Conservation (phyloP, 2,797 vertebrate genomes). For the Cuculus canorus region DNA sequence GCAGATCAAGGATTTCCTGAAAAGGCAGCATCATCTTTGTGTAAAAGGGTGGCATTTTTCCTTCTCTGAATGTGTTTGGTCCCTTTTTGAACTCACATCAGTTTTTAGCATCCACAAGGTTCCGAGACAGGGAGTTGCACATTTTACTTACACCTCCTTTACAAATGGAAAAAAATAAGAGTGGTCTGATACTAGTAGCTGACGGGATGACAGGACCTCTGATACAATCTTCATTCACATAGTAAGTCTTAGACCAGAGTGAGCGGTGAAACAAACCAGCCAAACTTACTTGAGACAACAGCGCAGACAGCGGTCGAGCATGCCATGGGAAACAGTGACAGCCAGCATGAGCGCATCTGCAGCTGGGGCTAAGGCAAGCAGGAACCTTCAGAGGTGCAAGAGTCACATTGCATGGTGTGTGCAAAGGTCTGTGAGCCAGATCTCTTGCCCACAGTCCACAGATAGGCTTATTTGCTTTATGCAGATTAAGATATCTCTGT, state of each 20-base stretch:
- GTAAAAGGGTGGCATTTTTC: not conserved
- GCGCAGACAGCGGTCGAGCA: not conserved
- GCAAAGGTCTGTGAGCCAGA: constrained; percentile 28
- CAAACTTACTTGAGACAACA: not conserved
- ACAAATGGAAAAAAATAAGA: not conserved
- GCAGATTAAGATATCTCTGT: not conserved
- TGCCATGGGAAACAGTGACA: fast-evolving
- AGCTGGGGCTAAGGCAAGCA: not conserved
- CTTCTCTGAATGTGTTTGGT: not conserved
- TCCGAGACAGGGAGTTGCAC: not conserved
- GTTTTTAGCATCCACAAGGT: not conserved
- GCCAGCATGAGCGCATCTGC: not conserved
- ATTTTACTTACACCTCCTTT: not conserved
- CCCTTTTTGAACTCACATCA: not conserved
- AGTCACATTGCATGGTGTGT: not conserved
- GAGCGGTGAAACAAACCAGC: constrained; percentile 13
- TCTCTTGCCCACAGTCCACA: not conserved
- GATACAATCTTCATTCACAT: not conserved
- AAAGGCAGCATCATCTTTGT: not conserved
- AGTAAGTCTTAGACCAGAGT: not conserved
- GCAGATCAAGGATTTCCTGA: constrained; percentile 11
- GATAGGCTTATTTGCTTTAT: not conserved
- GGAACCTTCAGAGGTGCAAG: not conserved
- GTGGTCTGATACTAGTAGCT: not conserved
- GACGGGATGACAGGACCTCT: not conserved